Evolutionary conservation across 2,888 invertebrate genomes (phyloP), one percentile per base, ranked within the genome.

Genomic region (Troides aeacus): DNA sequence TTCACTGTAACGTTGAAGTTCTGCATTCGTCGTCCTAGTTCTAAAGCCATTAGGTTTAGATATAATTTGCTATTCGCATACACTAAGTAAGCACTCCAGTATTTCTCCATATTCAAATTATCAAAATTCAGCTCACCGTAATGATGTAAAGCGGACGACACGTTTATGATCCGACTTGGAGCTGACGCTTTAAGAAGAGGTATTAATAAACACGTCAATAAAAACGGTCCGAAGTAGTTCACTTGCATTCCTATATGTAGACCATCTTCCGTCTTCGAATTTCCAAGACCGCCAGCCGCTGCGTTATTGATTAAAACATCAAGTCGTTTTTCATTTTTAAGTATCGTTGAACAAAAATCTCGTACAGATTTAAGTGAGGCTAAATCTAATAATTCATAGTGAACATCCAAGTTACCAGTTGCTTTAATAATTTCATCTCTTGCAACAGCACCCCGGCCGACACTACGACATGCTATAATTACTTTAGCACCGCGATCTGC

Each of bases 141-240:
- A 73, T 82, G 86, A 77, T 96, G 94, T 17, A 94, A 91, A 36
- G 90, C 74, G 10, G 95, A 95, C 0, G 95, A 93, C 21, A 96
- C 93, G 78, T 94, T 95, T 15, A 96, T 81, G 63, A 96, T 94
- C 71, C 95, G 93, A 71, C 95, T 94, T 10, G 94, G 94, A 1
- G 92, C 90, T 3, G 94, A 93, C n/a, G 82, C 78, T 84, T 94
- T 94, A 23, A 95, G 73, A 30, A 90, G 74, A 8, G 92, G 90
- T 21, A 91, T 66, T 73, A 94, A 77, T 21, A 96, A 87, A 78
- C 95, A 94, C 2, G 96, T 96, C 66, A 97, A 87, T 67, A 97
- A 88, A 81, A 96, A 97, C 1, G 94, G 95, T 18, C 95, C 95
- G 79, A 95, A 95, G 83, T 95, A 94, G 82, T 96, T 96, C 64